Base-by-base conservation (phyloP, 2,797 vertebrate genomes). In the Epinephelus awoara region DNA sequence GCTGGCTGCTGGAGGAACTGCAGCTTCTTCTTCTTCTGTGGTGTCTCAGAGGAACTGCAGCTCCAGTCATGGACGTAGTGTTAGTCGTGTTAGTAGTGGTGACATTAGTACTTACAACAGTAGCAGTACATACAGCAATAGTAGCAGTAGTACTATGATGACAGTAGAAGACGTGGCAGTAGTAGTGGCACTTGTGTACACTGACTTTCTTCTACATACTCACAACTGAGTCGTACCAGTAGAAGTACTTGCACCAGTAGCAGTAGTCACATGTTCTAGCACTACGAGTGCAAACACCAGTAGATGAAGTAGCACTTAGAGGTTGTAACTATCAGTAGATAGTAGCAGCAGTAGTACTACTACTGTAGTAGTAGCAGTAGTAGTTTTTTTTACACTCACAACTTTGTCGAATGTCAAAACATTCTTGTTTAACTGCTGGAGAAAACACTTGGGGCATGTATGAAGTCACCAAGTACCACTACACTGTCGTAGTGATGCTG, bases 1-100 rank as follows among this genome's bases (percentile, higher is more conserved):
- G 7, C 11, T 76, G 84, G 64, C 25, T 25, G 23, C 34, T 3
- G 8, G 44, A 49, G 56, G 52, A 82, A 51, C 34, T 47, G 54
- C 51, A 47, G n/a, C 56, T 15, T 52, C 56, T 50, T 52, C 56
- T 50, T 54, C 49, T 61, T 67, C 69, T 54, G 15, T 46, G 44
- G 67, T 62, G 72, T 11, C 54, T 68, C 18, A 40, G 18, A 23
- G 63, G 23, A 21, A 76, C 67, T 79, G 40, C 64, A 81, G 54
- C 47, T 65, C 57, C 44, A 19, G 9, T 15, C n/a, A 10, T 6
- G 11, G 15, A n/a, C 29, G 11, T 19, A 46, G 51, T 55, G n/a
- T 51, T 44, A 55, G n/a, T 40, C 0, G 3, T 58, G 6, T 21
- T 62, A 46, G 34, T 40, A 23, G 3, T 21, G 5, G 13, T 40